phyloP scores from a whole-genome alignment of 2,797 vertebrate species.

The Glyptemys insculpta region DNA sequence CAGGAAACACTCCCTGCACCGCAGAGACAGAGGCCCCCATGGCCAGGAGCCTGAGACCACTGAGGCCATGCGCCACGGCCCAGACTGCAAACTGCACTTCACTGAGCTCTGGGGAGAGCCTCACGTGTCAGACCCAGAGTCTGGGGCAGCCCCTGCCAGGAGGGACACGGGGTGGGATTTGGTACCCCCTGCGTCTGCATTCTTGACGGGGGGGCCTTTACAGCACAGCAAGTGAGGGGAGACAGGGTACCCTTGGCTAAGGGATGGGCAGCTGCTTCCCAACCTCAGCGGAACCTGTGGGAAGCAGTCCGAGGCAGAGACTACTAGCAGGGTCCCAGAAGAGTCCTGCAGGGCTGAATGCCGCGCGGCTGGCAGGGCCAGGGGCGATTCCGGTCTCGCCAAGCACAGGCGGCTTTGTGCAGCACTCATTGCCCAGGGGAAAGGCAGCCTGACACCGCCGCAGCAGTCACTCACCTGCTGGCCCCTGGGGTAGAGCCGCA shows the following conservation, averaged over 20 bases:
- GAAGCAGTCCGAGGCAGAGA: neutral
- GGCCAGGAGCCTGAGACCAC: neutral
- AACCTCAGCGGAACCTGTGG: neutral
- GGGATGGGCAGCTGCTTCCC: neutral
- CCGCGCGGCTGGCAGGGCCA: neutral
- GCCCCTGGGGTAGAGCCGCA: constrained; percentile 85
- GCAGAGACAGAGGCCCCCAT: neutral
- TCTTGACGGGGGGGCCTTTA: neutral
- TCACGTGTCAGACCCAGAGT: neutral
- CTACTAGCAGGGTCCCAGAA: neutral
- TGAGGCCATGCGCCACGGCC: neutral
- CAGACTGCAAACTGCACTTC: neutral
- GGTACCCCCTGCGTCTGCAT: too few relatives aligned
- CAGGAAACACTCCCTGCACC: too few relatives aligned
- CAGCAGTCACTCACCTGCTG: constrained; percentile 79
- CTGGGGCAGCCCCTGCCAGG: neutral
- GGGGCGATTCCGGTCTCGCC: fast-evolving
- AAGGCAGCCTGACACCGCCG: neutral
- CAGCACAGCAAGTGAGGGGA: neutral
- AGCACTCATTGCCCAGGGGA: neutral
- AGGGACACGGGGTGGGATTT: neutral
- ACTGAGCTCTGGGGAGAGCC: neutral
- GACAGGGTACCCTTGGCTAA: too few relatives aligned
- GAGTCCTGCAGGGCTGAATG: neutral
- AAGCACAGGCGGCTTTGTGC: neutral